A percentile compares a stretch with the other conserved stretches of the same genome.
These are phyloP conservation scores for Cromileptes altivelis DNA, from an alignment of 2,113 vertebrate genomes.

Conservation along the genomic window DNA sequence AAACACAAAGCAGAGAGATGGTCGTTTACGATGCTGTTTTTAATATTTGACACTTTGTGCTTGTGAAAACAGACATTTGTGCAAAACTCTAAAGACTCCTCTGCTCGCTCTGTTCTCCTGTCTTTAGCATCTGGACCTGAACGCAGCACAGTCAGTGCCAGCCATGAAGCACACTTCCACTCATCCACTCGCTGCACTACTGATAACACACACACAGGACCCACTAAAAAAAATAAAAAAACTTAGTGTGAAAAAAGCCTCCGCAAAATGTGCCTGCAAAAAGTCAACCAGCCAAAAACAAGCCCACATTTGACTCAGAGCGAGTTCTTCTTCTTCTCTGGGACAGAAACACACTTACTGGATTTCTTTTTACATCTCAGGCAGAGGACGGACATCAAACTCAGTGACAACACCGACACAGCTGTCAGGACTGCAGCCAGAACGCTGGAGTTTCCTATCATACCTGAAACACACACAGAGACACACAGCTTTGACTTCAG, in stretches of 20 bases:
- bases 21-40: too few species aligned
- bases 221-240: background rate
- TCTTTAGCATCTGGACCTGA: too few species aligned
- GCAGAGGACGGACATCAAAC: conserved; percentile 61
- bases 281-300: background rate
- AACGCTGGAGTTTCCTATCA: conserved; percentile 43
- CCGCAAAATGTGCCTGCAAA: background rate
- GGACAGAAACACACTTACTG: conserved; percentile 62
- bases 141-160: too few species aligned
- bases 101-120: too few species aligned
- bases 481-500: background rate
- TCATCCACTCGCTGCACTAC: too few species aligned
- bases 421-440: conserved; percentile 43
- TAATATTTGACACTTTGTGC: background rate
- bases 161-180: too few species aligned
- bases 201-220: background rate
- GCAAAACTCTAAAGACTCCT: background rate
- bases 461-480: conserved; percentile 38
- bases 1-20: background rate
- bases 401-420: conserved; percentile 39
- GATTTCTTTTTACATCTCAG: conserved; percentile 71
- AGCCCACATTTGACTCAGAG: background rate
- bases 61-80: background rate
- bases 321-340: background rate
- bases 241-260: background rate